phyloP scores from a whole-genome alignment of 2,888 invertebrate genomes.

The Aphidius colemani region DNA sequence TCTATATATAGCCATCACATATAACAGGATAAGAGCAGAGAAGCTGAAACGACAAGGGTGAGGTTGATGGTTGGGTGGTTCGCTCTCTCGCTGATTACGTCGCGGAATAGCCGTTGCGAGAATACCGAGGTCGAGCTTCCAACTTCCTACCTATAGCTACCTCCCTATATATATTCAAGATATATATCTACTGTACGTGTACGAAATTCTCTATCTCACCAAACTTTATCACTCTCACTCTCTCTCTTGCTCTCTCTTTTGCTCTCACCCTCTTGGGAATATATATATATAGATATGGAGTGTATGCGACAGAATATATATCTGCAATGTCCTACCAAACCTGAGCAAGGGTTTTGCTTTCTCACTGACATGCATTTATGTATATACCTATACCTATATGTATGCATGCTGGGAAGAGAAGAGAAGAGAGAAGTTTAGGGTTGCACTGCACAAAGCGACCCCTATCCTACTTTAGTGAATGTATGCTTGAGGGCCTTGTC shows the following conservation, averaged over 20 bases:
- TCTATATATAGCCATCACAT: slow-evolving; percentile 26
- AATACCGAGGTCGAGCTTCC: slow-evolving; percentile 55
- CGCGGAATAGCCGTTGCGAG: slow-evolving; percentile 57
- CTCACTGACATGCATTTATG: slow-evolving; percentile 41
- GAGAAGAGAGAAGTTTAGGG: too few species aligned
- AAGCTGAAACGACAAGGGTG: slow-evolving; percentile 30
- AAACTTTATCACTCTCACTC: neutral
- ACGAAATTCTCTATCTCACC: too few species aligned
- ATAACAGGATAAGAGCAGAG: slow-evolving; percentile 32
- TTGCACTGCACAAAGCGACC: slow-evolving; percentile 19
- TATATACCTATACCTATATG: slow-evolving; percentile 39
- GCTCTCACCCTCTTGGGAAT: slow-evolving; percentile 1
- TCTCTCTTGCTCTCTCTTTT: slow-evolving; percentile 16
- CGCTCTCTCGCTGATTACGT: slow-evolving; percentile 60
- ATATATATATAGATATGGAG: slow-evolving; percentile 23
- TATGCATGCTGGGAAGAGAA: too few species aligned
- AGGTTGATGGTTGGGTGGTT: slow-evolving; percentile 33
- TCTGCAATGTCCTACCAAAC: slow-evolving; percentile 58
- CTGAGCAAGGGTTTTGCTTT: slow-evolving; percentile 33
- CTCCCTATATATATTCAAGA: neutral
- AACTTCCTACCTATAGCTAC: neutral
- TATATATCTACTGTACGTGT: too few species aligned
- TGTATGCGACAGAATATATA: slow-evolving; percentile 54
- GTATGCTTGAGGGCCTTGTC: slow-evolving; percentile 33
- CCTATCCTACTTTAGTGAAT: slow-evolving; percentile 31